Evolutionary conservation across 2,888 invertebrate genomes (phyloP).

Genomic region (Volucella inflata): DNA sequence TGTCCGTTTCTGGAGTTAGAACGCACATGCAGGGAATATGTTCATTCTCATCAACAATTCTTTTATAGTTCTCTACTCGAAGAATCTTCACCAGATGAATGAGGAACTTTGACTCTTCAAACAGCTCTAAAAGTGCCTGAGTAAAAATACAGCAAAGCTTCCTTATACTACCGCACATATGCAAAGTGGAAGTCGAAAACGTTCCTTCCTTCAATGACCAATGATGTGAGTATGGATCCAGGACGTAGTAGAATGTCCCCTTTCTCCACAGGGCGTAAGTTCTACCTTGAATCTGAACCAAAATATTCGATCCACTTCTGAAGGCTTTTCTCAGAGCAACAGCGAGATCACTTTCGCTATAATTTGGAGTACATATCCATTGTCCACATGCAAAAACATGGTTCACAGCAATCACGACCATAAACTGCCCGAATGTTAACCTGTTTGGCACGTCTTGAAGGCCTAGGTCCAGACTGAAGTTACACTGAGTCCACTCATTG

Average conservation of each 20-base stretch:
- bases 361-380: constrained; percentile 81
- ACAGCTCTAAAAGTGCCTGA: constrained; percentile 80
- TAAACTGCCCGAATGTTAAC: constrained; percentile 81
- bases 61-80: constrained; percentile 17
- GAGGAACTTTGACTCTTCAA: constrained; percentile 79
- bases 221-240: constrained; percentile 82
- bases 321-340: constrained; percentile 78
- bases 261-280: constrained; percentile 82
- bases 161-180: constrained; percentile 80
- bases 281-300: constrained; percentile 81
- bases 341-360: constrained; percentile 78
- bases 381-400: constrained; percentile 53
- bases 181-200: constrained; percentile 78
- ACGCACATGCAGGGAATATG: constrained; percentile 44
- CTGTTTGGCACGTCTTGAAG: constrained; percentile 79
- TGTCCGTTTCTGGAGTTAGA: constrained; percentile 10
- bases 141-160: constrained; percentile 80
- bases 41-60: background rate
- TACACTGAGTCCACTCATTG: constrained; percentile 79
- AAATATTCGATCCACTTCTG: constrained; percentile 76
- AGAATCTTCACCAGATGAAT: constrained; percentile 77
- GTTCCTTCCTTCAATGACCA: constrained; percentile 32
- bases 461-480: constrained; percentile 77
- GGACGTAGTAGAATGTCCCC: constrained; percentile 79
- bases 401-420: constrained; percentile 77